These are phyloP conservation scores for Oscheius onirici DNA, from an alignment of 2,888 invertebrate species.

Conservation along the genomic window DNA sequence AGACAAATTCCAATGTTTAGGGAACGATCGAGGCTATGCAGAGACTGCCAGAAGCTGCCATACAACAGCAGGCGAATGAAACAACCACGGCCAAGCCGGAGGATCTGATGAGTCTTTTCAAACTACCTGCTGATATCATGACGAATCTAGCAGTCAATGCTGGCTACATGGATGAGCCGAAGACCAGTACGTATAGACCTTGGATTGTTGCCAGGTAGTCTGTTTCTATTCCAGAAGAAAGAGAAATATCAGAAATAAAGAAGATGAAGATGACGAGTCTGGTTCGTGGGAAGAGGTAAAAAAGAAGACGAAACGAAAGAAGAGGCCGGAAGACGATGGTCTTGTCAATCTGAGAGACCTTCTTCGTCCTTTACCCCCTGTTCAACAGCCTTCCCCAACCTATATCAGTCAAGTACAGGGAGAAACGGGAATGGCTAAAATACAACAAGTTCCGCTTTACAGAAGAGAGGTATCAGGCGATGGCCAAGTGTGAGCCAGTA, in stretches of 20 bases:
- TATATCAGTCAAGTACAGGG: constrained; percentile 1
- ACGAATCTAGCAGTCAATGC: constrained; percentile 33
- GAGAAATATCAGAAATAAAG: not conserved
- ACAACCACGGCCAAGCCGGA: constrained; percentile 13
- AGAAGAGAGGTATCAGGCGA: constrained; percentile 4
- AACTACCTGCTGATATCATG: constrained; percentile 36
- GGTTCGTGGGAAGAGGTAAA: constrained; percentile 22
- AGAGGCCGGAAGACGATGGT: constrained; percentile 16
- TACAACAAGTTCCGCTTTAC: constrained; percentile 6
- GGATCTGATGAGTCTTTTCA: constrained; percentile 27
- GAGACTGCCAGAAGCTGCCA: constrained; percentile 25
- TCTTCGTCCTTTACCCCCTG: constrained; percentile 4
- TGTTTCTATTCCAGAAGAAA: not conserved
- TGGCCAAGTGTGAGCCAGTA: constrained; percentile 25
- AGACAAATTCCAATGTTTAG: constrained; percentile 8
- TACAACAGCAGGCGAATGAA: not conserved
- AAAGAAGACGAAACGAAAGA: constrained; percentile 2
- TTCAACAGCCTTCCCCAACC: not conserved
- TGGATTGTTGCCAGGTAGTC: constrained; percentile 34
- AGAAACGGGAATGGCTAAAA: not conserved
- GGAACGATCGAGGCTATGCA: constrained; percentile 36
- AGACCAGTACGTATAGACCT: constrained; percentile 18
- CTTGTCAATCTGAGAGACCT: constrained; percentile 19
- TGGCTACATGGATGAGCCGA: constrained; percentile 30
- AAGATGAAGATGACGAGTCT: not conserved